Evolutionary conservation across 2,113 vertebrate species (phyloP), one percentile per base, ranked within the genome.

Genomic region (Anser brachyrhynchus): DNA sequence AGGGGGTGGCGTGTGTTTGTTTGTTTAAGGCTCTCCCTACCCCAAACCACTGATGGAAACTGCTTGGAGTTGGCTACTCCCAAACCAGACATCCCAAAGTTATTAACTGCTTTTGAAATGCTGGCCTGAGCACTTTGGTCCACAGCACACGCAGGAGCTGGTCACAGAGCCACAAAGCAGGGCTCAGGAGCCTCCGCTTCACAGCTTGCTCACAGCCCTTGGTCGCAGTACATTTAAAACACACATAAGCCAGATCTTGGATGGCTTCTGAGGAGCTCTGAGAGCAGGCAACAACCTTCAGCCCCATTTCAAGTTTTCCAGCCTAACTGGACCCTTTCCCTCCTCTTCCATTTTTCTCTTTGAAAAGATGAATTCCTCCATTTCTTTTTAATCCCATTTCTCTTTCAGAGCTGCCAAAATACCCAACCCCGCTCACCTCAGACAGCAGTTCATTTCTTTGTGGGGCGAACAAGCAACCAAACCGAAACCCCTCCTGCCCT

Each of bases 381-480:
- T 62, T 91, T 90, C 92, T 73, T 94, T 95, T 92, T 91, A 95
- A 96, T 91, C 78, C 85, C 74, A 59, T 80, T 93, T 94, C 52
- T 91, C 39, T 84, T 71, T 89, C 0, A 0, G 41, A 89, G 81
- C 84, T 93, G 81, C 89, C 94, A 95, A 71, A 79, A 94, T 72
- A 70, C 10, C 78, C 44, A 90, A 70, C 62, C 64, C n/a, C 0
- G 67, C 26, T 88, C 3, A 0, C 85, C 57, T 72, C 62, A 91
- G 84, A 49, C 13, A 83, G 75, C 37, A 33, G 28, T 67, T 94
- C 10, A 43, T 76, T 74, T 85, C 79, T 87, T 80, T 23, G 41
- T 71, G 77, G 59, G 44, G 87, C 10, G 10, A 90, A 77, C 11
- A 65, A 91, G 41, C 44, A 78, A 20, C 37, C 57, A 43, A n/a